Evolutionary conservation across 1,140 invertebrate species (phyloP).

Genomic region (Drosophila kohkoa): DNA sequence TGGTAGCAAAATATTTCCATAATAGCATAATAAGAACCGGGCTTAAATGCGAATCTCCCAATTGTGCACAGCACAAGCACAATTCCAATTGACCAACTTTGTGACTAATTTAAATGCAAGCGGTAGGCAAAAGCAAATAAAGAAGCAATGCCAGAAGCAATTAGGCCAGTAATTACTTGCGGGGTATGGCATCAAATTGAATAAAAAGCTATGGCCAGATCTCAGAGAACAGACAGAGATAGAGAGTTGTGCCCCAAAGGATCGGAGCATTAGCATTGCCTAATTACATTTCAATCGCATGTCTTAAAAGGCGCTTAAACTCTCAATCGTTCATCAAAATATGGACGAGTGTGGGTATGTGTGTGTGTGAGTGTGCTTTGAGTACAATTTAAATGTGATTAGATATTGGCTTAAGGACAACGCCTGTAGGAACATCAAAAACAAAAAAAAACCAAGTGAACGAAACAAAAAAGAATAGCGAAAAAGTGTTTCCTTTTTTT

Average conservation of each 20-base stretch:
- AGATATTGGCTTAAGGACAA: slow-evolving; percentile 62
- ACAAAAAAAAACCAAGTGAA: slow-evolving; percentile 1
- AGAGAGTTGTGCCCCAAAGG: slow-evolving; percentile 9
- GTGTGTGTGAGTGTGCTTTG: slow-evolving; percentile 24
- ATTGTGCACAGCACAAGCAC: slow-evolving; percentile 3
- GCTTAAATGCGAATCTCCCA: slow-evolving; percentile 39
- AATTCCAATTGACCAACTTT: slow-evolving; percentile 38
- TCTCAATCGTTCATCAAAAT: slow-evolving; percentile 54
- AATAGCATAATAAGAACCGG: slow-evolving; percentile 27
- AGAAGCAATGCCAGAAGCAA: slow-evolving; percentile 40
- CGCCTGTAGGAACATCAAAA: slow-evolving; percentile 2
- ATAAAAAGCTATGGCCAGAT: slow-evolving; percentile 18
- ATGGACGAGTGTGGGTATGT: slow-evolving; percentile 20
- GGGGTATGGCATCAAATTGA: slow-evolving; percentile 34
- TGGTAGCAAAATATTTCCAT: slow-evolving; percentile 7
- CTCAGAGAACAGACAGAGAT: slow-evolving; percentile 1
- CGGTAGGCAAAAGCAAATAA: slow-evolving; percentile 1
- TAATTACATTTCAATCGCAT: slow-evolving; percentile 80
- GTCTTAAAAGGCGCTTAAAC: slow-evolving; percentile 68
- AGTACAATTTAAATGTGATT: slow-evolving; percentile 80
- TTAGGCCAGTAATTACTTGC: slow-evolving; percentile 62
- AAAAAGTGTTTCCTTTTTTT: slow-evolving; percentile 19
- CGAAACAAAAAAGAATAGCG: not conserved
- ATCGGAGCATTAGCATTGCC: slow-evolving; percentile 71
- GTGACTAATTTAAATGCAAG: slow-evolving; percentile 6